Percentiles rank a stretch among this genome's conserved stretches.
These are phyloP conservation scores for Coenonympha glycerion DNA, from an alignment of 2,888 invertebrate species.

Conservation along the genomic window DNA sequence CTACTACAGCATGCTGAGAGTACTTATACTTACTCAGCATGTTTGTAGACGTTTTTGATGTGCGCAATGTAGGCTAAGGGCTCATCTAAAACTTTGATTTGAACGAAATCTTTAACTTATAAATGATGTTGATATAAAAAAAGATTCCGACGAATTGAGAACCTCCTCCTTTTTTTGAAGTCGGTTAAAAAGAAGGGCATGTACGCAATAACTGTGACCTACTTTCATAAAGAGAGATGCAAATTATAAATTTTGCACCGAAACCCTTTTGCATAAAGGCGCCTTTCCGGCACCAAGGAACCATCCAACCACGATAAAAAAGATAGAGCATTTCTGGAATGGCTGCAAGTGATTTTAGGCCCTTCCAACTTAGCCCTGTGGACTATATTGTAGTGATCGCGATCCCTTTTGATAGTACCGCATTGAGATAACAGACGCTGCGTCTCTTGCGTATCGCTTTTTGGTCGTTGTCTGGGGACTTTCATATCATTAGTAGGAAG, in stretches of 20 bases:
- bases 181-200: background rate
- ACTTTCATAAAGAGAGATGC: conserved; percentile 41
- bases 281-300: conserved; percentile 43
- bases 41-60: too few relatives aligned
- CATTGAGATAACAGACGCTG: conserved; percentile 53
- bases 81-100: too few relatives aligned
- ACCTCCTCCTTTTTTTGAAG: too few relatives aligned
- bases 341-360: conserved; percentile 45
- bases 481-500: background rate
- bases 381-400: conserved; percentile 41
- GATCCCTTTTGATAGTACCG: conserved; percentile 58
- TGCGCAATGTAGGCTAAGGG: too few relatives aligned
- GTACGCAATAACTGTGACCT: conserved; percentile 43
- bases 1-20: too few relatives aligned
- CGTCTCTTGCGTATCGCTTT: conserved; percentile 34
- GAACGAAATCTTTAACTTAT: too few relatives aligned
- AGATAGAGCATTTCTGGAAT: conserved; percentile 45
- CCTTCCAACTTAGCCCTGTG: conserved; percentile 44
- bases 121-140: too few relatives aligned
- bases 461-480: conserved; percentile 13
- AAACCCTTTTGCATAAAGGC: conserved; percentile 43
- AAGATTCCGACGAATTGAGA: too few relatives aligned
- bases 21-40: too few relatives aligned
- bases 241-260: conserved; percentile 41
- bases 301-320: conserved; percentile 63